A percentile compares a stretch with the other conserved stretches of the same genome.
Conservation (phyloP, 1,140 invertebrate species). For the fruit fly (Drosophila melanogaster) region DNA sequence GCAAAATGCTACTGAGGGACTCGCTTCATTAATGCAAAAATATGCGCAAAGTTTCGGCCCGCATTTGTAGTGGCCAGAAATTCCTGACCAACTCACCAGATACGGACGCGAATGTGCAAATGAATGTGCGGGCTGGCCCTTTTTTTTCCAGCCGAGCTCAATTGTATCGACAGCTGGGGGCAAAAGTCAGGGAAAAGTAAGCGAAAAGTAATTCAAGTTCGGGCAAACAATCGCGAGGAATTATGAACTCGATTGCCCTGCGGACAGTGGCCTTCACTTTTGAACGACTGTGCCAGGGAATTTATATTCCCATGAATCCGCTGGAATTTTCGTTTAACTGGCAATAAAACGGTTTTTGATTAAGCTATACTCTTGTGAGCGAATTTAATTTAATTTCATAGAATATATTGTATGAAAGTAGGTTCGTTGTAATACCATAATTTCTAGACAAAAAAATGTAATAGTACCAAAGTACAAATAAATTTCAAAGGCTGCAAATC, state of each 20-base stretch:
- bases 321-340: neutral
- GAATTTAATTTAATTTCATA: too few species aligned
- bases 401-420: too few species aligned
- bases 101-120: neutral
- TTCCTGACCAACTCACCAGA: constrained; percentile 1
- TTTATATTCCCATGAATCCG: neutral
- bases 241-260: neutral
- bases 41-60: constrained; percentile 37
- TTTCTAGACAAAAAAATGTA: too few species aligned
- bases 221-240: neutral
- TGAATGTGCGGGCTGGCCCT: neutral
- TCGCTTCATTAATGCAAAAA: constrained; percentile 47
- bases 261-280: neutral
- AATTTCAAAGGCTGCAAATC: neutral
- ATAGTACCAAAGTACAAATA: too few species aligned
- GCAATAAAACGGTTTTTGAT: too few species aligned
- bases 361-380: too few species aligned
- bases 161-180: constrained; percentile 1
- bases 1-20: constrained; percentile 2
- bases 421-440: too few species aligned
- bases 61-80: constrained; percentile 7
- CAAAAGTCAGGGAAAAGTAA: neutral
- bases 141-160: neutral
- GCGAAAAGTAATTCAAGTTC: constrained; percentile 4
- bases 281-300: neutral